Base-by-base conservation (phyloP, 2,888 invertebrate genomes). In the Drosophila anomelani region DNA sequence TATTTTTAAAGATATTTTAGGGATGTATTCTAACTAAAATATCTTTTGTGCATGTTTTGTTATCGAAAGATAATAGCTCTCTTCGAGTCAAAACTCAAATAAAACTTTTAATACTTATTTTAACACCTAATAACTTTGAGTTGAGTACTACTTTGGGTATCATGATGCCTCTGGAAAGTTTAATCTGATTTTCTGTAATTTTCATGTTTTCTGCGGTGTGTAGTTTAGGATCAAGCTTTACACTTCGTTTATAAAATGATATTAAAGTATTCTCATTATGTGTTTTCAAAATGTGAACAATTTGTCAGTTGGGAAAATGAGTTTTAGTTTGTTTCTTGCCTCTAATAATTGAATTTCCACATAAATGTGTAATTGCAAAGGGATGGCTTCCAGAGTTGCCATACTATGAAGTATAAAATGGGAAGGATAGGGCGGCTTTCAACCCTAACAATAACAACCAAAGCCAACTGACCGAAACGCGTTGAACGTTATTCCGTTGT, bases 361-460 rank as follows among this genome's bases (percentile, higher is more conserved):
- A 51, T 20, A 20, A 32, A 34, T 34, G 13, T 10, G 15, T 51
- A 29, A 54, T 59, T 10, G 38, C 23, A 55, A 38, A 54, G 59
- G 34, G 17, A 53, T 38, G 59, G 56, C 20, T 20, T 13, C 23
- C 58, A 54, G 58, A 7, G 58, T 26, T 58, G 59, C 43, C 61
- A 61, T 26, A 46, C 36, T 34, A 60, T 26, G 4, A 29, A 44
- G 29, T 61, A 8, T 12, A 5, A 51, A 51, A 34, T 9, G 51
- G 51, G 9, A 15, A 20, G 20, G 20, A 36, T 23, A 23, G 34
- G 34, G 36, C 51, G 9, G 34, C 34, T 53, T 53, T 53, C 34
- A 53, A 41, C 60, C 36, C 38, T 59, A 53, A 29, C 47, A 26
- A 26, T 46, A 46, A 34, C 29, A 59, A 56, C 38, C 43, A 34